A percentile compares a stretch with the other conserved stretches of the same genome.
phyloP scores from a whole-genome alignment of 2,797 vertebrate species.

The Gymnothorax javanicus region DNA sequence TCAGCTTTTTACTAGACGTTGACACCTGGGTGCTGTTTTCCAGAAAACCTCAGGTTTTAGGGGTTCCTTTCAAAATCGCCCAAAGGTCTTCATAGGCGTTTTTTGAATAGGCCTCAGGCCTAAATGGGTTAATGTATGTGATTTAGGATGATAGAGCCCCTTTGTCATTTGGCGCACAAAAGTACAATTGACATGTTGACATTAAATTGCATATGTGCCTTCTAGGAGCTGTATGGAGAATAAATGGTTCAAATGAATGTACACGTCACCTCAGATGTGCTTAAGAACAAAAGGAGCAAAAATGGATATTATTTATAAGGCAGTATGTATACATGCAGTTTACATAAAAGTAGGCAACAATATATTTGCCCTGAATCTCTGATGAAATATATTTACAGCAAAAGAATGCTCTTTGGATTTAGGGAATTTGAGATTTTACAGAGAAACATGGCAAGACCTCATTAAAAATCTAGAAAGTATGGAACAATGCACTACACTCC shows the following conservation, averaged over 20 bases:
- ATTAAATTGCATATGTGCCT: background rate
- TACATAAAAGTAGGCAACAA: background rate
- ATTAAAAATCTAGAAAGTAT: constrained; percentile 55
- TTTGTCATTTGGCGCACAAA: background rate
- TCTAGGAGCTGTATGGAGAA: background rate
- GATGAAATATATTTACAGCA: background rate
- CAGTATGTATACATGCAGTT: background rate
- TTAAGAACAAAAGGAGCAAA: background rate
- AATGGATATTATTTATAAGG: background rate
- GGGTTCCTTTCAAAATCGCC: too few species aligned
- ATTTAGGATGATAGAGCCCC: background rate
- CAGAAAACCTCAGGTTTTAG: too few species aligned
- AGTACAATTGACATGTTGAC: background rate
- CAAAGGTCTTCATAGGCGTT: too few species aligned
- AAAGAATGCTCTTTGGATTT: background rate
- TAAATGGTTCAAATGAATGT: background rate
- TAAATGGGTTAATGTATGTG: too few species aligned
- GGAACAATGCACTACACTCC: constrained; percentile 44
- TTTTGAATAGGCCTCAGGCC: too few species aligned
- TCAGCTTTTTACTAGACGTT: too few species aligned
- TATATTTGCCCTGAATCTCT: background rate
- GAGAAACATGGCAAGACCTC: constrained; percentile 60
- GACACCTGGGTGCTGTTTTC: too few species aligned
- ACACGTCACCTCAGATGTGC: background rate
- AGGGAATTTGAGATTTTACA: background rate